Conservation (phyloP, 1,140 invertebrate genomes). For the Ostrea denselamellosa region DNA sequence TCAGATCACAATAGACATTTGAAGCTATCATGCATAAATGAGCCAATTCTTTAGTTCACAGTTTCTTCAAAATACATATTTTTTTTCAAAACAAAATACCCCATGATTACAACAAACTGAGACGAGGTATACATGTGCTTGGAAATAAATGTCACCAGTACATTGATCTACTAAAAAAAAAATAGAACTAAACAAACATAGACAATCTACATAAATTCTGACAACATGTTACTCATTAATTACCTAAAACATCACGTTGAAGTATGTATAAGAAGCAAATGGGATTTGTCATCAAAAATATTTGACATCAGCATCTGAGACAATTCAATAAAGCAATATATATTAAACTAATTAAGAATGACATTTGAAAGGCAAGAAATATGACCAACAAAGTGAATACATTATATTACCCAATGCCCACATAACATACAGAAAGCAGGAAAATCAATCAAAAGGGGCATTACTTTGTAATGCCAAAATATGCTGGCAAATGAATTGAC, state of each 20-base stretch:
- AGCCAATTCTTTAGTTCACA: too few relatives aligned
- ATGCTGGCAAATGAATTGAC: not conserved
- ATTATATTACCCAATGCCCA: conserved; percentile 6
- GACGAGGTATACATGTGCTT: not conserved
- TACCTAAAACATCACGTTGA: not conserved
- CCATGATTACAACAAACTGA: not conserved
- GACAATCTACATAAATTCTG: not conserved
- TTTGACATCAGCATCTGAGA: not conserved
- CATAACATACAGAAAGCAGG: not conserved
- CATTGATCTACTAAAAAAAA: too few relatives aligned
- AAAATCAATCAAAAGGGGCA: not conserved
- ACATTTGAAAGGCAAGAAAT: not conserved
- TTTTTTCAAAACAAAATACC: not conserved
- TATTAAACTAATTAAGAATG: not conserved
- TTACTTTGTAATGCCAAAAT: not conserved
- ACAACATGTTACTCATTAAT: not conserved
- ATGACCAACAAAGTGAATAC: not conserved
- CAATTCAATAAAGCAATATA: not conserved
- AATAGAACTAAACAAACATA: not conserved
- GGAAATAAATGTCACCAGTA: not conserved
- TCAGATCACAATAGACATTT: too few relatives aligned
- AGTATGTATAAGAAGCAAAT: not conserved
- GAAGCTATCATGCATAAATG: too few relatives aligned
- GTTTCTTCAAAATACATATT: not conserved
- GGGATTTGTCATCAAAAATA: not conserved